Conservation (phyloP, 2,113 vertebrate species). For the Entelurus aequoreus region DNA sequence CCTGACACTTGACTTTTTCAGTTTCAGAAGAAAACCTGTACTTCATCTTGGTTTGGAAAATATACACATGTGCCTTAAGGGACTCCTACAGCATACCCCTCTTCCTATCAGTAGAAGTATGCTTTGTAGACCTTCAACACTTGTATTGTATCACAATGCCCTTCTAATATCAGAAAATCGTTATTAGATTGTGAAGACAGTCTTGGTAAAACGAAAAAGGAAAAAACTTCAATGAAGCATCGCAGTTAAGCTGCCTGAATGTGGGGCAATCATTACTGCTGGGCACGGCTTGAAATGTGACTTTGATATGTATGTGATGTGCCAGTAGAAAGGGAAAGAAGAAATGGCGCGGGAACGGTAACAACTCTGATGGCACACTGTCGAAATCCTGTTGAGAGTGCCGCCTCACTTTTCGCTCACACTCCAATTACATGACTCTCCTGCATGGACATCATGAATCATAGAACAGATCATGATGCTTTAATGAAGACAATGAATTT, state of each 20-base stretch:
- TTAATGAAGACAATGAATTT: constrained; percentile 60
- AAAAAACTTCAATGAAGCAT: constrained; percentile 34
- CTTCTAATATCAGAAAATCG: constrained; percentile 19
- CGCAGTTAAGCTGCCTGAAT: constrained; percentile 54
- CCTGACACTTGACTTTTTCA: background rate
- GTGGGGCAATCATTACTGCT: constrained; percentile 60
- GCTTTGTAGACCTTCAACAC: background rate
- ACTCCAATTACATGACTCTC: constrained; percentile 64
- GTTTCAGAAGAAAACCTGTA: background rate
- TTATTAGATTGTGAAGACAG: constrained; percentile 24
- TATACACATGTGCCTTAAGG: too few species aligned
- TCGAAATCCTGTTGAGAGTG: constrained; percentile 46
- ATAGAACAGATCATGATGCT: constrained; percentile 65
- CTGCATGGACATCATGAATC: constrained; percentile 64
- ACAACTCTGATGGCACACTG: constrained; percentile 49
- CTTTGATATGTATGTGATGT: constrained; percentile 68
- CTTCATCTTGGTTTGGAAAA: too few species aligned
- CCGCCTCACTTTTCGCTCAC: constrained; percentile 43
- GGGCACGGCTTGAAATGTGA: constrained; percentile 47
- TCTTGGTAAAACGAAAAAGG: constrained; percentile 18
- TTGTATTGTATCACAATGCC: constrained; percentile 9
- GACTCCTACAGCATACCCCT: background rate
- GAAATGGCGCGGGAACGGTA: constrained; percentile 49
- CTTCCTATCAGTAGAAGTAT: constrained; percentile 2
- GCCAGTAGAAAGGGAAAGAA: constrained; percentile 59